Percentiles rank a stretch among this genome's conserved stretches.
phyloP scores from a whole-genome alignment of 2,113 vertebrate species.

The Callipepla squamata region DNA sequence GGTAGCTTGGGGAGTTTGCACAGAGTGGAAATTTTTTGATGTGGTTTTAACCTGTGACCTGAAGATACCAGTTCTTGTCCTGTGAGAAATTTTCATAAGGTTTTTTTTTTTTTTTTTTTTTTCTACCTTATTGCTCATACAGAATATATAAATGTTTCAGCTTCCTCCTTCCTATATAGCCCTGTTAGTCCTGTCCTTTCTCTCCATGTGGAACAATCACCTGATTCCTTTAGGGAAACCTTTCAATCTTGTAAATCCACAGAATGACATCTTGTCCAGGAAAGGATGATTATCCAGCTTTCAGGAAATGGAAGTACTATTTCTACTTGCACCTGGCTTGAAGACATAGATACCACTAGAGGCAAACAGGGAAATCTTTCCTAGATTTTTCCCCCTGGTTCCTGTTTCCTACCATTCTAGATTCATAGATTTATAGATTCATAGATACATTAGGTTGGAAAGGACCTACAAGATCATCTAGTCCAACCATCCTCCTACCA shows the following conservation, averaged over 20 bases:
- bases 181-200: not conserved
- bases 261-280: not conserved
- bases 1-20: not conserved
- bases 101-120: not conserved
- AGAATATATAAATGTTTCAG: not conserved
- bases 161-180: not conserved
- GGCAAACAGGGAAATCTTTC: not conserved
- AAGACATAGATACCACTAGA: not conserved
- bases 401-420: not conserved
- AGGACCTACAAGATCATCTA: no score
- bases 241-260: not conserved
- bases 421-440: no score
- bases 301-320: not conserved
- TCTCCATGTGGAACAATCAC: not conserved
- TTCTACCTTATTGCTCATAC: not conserved
- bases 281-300: accelerated
- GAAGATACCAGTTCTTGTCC: not conserved
- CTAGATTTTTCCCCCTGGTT: not conserved
- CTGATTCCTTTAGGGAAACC: not conserved
- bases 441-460: no score
- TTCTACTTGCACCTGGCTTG: not conserved
- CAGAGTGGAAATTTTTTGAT: not conserved
- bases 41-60: not conserved
- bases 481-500: no score
- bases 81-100: not conserved